Percentiles rank a stretch among this genome's conserved stretches.
These are phyloP conservation scores for Musca vetustissima DNA, from an alignment of 1,140 invertebrate genomes.

Conservation along the genomic window DNA sequence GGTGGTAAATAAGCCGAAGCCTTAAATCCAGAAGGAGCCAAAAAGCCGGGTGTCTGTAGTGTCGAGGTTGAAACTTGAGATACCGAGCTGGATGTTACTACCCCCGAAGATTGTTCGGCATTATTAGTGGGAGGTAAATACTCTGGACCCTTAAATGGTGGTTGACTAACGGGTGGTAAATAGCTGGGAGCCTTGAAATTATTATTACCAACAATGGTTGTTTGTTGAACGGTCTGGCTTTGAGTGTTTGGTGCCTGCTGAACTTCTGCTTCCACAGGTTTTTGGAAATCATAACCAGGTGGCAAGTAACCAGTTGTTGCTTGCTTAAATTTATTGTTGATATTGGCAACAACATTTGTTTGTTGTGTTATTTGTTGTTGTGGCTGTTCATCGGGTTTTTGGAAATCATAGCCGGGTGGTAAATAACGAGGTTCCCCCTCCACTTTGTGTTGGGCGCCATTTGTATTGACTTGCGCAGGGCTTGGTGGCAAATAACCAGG, in stretches of 20 bases:
- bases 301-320: too few relatives aligned
- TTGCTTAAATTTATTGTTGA: too few relatives aligned
- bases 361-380: too few relatives aligned
- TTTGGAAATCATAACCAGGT: constrained; percentile 3
- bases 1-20: constrained; percentile 39
- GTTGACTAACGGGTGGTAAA: neutral
- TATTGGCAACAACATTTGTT: too few relatives aligned
- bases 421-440: neutral
- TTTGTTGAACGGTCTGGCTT: neutral
- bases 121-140: neutral
- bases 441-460: too few relatives aligned
- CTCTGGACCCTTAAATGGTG: neutral
- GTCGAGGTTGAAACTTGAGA: neutral
- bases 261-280: neutral
- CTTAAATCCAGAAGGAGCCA: constrained; percentile 21
- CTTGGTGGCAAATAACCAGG: too few relatives aligned
- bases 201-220: constrained; percentile 22
- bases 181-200: constrained; percentile 5
- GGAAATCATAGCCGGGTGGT: too few relatives aligned
- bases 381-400: too few relatives aligned
- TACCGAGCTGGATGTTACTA: neutral
- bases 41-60: neutral
- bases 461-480: too few relatives aligned
- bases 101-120: neutral
- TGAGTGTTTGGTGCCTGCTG: neutral